Evolutionary conservation across 2,888 invertebrate genomes (phyloP).

Genomic region (Glaucopsyche alexis): DNA sequence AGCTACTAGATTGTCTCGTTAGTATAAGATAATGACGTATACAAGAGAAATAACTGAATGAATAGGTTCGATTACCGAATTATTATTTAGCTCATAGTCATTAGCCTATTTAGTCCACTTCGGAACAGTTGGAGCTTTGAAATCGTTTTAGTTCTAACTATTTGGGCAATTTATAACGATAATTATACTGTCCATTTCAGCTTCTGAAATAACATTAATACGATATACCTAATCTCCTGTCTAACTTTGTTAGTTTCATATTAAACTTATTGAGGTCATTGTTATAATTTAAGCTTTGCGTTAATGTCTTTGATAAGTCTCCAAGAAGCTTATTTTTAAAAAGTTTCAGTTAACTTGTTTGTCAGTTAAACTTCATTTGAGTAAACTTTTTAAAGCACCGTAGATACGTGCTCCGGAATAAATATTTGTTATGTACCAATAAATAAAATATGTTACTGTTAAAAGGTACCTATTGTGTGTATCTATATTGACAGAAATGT

Average conservation of each 20-base stretch:
- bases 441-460: not conserved
- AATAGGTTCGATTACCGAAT: not conserved
- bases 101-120: not conserved
- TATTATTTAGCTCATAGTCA: not conserved
- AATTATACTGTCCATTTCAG: conserved; percentile 13
- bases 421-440: too few species aligned
- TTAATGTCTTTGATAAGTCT: not conserved
- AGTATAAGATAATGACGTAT: too few species aligned
- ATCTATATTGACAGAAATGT: not conserved
- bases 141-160: conserved; percentile 6
- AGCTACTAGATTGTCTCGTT: too few species aligned
- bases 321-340: not conserved
- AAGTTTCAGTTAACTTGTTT: too few species aligned
- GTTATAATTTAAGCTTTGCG: not conserved
- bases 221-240: conserved; percentile 14
- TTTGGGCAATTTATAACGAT: conserved; percentile 18
- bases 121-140: not conserved
- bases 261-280: not conserved
- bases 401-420: too few species aligned
- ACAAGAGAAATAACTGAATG: not conserved
- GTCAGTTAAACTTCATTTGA: too few species aligned
- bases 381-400: too few species aligned
- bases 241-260: not conserved
- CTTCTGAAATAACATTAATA: conserved; percentile 6
- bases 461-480: not conserved